Base-by-base conservation (phyloP, 2,888 invertebrate genomes). In the Leptinotarsa peninsularis region DNA sequence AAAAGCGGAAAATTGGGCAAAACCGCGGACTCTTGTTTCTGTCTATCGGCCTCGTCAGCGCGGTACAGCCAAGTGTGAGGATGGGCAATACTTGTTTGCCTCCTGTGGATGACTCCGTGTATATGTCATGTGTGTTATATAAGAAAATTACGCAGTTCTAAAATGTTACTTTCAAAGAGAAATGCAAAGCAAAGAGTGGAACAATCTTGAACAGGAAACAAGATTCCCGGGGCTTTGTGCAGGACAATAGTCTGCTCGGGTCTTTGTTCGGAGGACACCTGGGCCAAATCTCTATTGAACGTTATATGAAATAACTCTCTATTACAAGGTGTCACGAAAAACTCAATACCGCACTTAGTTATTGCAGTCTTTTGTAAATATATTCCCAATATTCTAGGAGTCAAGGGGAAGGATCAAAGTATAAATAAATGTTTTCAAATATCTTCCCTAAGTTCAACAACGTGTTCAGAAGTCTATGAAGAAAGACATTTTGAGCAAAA, bases 191-290 rank as follows among this genome's bases (percentile, higher is more conserved):
- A 73, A 58, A 67, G 68, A 73, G 75, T 71, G 75, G 72, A 21
- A 49, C 52, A 50, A 73, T 70, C 67, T 58, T 73, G 66, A 50
- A 79, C 82, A 82, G 82, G 82, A 82, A 82, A 82, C 81, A 77
- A 80, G 81, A 82, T 81, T 81, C 79, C 77, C 78, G 75, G 79
- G 75, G 79, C 76, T 80, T 81, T 81, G 74, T 76, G 70, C 76
- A 78, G 83, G 80, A 85, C 85, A 85, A 85, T 84, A 80, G 81
- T 78, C 79, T 79, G 80, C 72, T 75, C 75, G 78, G 79, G 79
- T 79, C 83, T 85, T 85, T 85, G 85, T 85, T 85, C 83, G 73
- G 75, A 56, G 80, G 76, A 83, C 84, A 84, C 85, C 84, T 85
- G 85, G 84, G 76, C 81, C 77, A 74, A 56, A 74, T 73, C 72